Percentiles rank a stretch among this genome's conserved stretches.
Evolutionary conservation across 2,888 invertebrate genomes (phyloP).

Genomic region (Mythimna loreyi): DNA sequence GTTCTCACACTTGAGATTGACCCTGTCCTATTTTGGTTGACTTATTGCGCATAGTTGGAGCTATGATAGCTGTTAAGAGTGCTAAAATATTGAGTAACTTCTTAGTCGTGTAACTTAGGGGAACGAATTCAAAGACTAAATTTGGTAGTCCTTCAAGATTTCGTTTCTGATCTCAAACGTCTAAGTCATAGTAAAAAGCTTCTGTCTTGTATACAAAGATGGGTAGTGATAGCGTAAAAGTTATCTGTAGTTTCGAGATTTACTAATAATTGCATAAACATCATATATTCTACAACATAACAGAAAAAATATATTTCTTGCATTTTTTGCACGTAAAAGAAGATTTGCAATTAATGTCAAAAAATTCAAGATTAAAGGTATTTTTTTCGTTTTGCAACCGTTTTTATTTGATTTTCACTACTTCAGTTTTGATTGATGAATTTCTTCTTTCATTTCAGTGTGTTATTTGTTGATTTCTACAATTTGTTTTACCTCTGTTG

Average conservation of each 20-base stretch:
- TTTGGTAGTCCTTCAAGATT: neutral
- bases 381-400: neutral
- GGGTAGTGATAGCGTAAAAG: too few relatives aligned
- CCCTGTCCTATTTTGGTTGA: slow-evolving; percentile 76
- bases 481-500: slow-evolving; percentile 21
- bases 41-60: slow-evolving; percentile 68
- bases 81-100: slow-evolving; percentile 68
- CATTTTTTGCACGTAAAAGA: too few relatives aligned
- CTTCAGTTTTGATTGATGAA: neutral
- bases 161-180: neutral
- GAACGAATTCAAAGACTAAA: too few relatives aligned
- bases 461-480: slow-evolving; percentile 19
- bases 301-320: too few relatives aligned
- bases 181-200: too few relatives aligned
- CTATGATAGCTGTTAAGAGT: slow-evolving; percentile 60
- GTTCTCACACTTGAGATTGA: slow-evolving; percentile 83
- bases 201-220: too few relatives aligned
- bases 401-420: neutral
- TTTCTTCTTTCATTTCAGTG: slow-evolving; percentile 5
- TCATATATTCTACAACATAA: too few relatives aligned
- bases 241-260: too few relatives aligned
- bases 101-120: neutral
- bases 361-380: too few relatives aligned
- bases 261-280: too few relatives aligned
- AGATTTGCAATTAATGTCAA: too few relatives aligned